These are phyloP conservation scores for Parauchenoglanis ngamensis DNA, from an alignment of 2,797 vertebrate genomes.

Conservation along the genomic window DNA sequence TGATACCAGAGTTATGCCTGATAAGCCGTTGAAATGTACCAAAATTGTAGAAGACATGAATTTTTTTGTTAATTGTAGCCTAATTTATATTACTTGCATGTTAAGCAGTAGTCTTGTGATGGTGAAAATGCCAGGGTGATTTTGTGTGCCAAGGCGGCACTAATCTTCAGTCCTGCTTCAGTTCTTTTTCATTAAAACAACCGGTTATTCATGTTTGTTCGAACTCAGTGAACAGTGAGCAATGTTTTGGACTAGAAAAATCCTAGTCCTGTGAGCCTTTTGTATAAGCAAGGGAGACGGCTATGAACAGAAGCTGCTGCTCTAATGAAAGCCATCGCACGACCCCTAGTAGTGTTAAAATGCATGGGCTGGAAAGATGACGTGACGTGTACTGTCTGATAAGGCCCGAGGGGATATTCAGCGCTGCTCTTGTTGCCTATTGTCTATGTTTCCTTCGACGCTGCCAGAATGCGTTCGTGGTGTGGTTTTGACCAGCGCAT, in stretches of 20 bases:
- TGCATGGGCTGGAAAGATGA: background rate
- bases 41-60: too few species aligned
- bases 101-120: background rate
- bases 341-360: slow-evolving; percentile 4
- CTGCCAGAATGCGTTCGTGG: slow-evolving; percentile 41
- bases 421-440: slow-evolving; percentile 55
- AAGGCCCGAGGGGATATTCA: slow-evolving; percentile 28
- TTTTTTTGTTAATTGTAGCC: background rate
- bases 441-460: slow-evolving; percentile 64
- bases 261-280: background rate
- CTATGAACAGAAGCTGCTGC: background rate
- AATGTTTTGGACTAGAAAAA: slow-evolving; percentile 1
- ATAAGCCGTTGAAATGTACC: too few species aligned
- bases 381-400: background rate
- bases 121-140: slow-evolving; percentile 26
- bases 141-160: background rate
- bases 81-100: background rate
- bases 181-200: slow-evolving; percentile 42
- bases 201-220: slow-evolving; percentile 37
- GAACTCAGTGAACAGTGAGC: slow-evolving; percentile 19
- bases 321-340: background rate
- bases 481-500: background rate
- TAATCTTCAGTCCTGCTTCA: slow-evolving; percentile 39
- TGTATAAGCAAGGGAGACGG: background rate
- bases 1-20: background rate